Percentiles rank a stretch among this genome's conserved stretches.
Conservation (phyloP, 2,113 vertebrate genomes). For the Arenaria interpres region DNA sequence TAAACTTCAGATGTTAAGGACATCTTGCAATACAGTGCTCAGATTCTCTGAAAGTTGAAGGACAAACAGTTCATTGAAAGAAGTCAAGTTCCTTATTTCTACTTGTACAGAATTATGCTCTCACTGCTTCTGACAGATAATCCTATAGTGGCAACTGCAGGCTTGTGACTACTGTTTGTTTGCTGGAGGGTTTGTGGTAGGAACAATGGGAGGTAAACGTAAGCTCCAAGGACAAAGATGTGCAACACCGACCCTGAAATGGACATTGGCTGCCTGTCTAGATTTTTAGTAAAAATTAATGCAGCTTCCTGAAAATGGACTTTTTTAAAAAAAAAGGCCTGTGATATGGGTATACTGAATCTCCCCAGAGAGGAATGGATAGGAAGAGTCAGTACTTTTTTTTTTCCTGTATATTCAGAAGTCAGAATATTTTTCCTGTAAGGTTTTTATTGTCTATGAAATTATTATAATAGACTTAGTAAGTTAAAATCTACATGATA, state of each 20-base stretch:
- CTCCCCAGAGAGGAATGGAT: not conserved
- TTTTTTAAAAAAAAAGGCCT: not conserved
- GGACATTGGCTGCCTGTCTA: not conserved
- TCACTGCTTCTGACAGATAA: slow-evolving; percentile 3
- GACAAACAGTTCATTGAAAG: not conserved
- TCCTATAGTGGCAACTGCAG: not conserved
- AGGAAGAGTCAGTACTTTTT: not conserved
- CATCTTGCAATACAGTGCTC: not conserved
- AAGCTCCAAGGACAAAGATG: not conserved
- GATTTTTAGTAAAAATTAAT: not conserved
- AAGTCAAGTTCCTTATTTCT: not conserved
- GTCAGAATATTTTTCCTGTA: not conserved
- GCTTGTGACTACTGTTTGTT: not conserved
- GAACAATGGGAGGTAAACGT: not conserved
- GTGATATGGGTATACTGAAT: not conserved
- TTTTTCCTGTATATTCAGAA: too few species aligned
- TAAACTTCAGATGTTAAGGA: not conserved
- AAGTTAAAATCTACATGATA: not conserved
- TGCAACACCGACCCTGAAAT: not conserved
- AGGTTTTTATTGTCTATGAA: not conserved
- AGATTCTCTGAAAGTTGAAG: not conserved
- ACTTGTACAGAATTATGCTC: not conserved
- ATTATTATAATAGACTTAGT: not conserved
- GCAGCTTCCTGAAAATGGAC: not conserved
- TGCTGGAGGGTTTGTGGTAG: not conserved